Percentiles rank a stretch among this genome's conserved stretches.
phyloP scores from a whole-genome alignment of 1,140 invertebrate genomes.

The Drosophila albomicans region DNA sequence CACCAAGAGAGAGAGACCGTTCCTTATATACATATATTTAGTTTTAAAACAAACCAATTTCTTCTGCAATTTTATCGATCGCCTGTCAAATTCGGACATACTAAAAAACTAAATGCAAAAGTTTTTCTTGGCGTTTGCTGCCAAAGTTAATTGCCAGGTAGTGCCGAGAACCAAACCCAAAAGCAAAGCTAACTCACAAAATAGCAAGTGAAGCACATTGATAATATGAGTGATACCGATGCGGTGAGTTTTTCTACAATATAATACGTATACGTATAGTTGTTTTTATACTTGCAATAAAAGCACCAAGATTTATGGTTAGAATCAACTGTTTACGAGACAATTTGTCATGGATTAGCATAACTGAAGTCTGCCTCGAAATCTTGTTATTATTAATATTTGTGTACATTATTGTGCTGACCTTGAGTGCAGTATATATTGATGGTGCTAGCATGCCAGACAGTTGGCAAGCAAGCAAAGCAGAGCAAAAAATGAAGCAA shows the following conservation, averaged over 20 bases:
- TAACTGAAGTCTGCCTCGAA: slow-evolving; percentile 31
- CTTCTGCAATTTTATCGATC: slow-evolving; percentile 73
- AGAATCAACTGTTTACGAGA: slow-evolving; percentile 13
- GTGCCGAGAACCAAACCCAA: slow-evolving; percentile 50
- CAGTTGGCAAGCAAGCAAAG: slow-evolving; percentile 11
- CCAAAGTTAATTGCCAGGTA: slow-evolving; percentile 64
- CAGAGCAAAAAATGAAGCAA: not conserved
- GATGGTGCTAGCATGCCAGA: slow-evolving; percentile 40
- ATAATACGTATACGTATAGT: not conserved
- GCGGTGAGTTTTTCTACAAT: slow-evolving; percentile 64
- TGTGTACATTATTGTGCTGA: slow-evolving; percentile 50
- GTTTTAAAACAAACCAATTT: slow-evolving; percentile 47
- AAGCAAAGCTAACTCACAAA: not conserved
- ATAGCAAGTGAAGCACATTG: slow-evolving; percentile 13
- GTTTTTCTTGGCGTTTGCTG: slow-evolving; percentile 5
- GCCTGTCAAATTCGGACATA: slow-evolving; percentile 24
- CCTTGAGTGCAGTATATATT: slow-evolving; percentile 43
- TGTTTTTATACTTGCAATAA: slow-evolving; percentile 4
- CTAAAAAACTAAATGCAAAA: slow-evolving; percentile 52
- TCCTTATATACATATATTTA: slow-evolving; percentile 10
- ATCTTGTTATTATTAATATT: slow-evolving; percentile 42
- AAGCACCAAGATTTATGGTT: slow-evolving; percentile 48
- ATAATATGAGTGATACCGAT: slow-evolving; percentile 79
- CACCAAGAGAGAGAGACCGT: slow-evolving; percentile 3
- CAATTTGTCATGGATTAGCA: slow-evolving; percentile 49